Evolutionary conservation across 2,888 invertebrate genomes (phyloP), one percentile per base, ranked within the genome.

Genomic region (Trissolcus japonicus): DNA sequence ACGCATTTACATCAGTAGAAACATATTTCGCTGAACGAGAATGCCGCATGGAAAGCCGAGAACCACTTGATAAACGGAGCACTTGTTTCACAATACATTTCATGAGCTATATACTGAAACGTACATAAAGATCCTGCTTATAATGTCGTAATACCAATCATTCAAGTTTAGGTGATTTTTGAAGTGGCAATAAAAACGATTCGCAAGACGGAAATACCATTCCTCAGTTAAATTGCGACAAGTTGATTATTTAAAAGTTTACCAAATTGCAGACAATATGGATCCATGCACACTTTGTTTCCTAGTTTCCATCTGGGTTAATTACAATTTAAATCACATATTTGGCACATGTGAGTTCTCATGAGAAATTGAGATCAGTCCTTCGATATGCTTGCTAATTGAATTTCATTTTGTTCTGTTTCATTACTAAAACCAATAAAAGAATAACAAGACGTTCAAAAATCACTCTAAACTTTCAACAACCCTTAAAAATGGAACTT

Each of bases 91-190:
- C 66, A 41, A 50, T 16, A 35, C 50, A 19, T 65, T 56, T 25
- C 29, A 48, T 55, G 46, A 65, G 50, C 54, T 35, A 43, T 14
- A 46, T 46, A 46, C 13, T 21, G n/a, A 63, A 54, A 54, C 25
- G 4, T 43, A 63, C 21, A 63, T 43, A 13, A 25, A 41, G 9
- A 63, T 17, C 13, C 35, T 41, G 65, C 55, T 65, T 55, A 17
- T 6, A n/a, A 35, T 29, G 16, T 14, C 14, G 16, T 14, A n/a
- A n/a, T 46, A 14, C 46, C 16, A 14, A 16, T 46, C 1, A 6
- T 46, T 46, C 14, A 14, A 41, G 48, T 67, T 57, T 51, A 67
- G 53, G 53, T 59, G 59, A 59, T 59, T 43, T 53, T 59, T 57
- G 40, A 67, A 29, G 21, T 43, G 48, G 21, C 35, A 9, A 35